Base-by-base conservation (phyloP, 1,140 invertebrate genomes). In the Lethocerus indicus region DNA sequence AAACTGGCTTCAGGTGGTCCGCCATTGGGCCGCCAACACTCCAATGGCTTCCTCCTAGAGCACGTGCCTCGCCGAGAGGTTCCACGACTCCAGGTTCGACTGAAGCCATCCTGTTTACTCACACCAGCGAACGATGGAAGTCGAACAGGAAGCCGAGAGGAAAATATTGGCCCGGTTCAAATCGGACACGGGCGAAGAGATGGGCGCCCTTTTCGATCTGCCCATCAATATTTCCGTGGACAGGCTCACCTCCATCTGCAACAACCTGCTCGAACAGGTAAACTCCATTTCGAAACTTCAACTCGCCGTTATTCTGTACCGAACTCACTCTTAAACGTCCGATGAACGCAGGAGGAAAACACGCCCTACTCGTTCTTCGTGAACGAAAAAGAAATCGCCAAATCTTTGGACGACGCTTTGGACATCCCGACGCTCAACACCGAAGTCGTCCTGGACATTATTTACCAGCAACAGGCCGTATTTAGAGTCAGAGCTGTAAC, bases 401-500 rank as follows among this genome's bases (percentile, higher is more conserved):
- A 76, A 7, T 77, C 70, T 27, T 66, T 98, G 18, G 66, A 79
- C 53, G 73, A 80, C 32, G 73, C 78, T 25, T 60, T 96, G 3
- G 73, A 80, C 53, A 55, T 68, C 48, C 66, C 75, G 51, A 71
- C 71, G 47, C 66, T 79, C 18, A 81, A 83, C 57, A 78, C 76
- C 23, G 89, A 94, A 72, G 75, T 81, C 65, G 75, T 90, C 26
- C 62, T 98, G 1, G 83, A 94, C 56, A 94, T 98, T 57, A 69
- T 96, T 41, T 98, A 94, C 68, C 89, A 96, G 60, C 89, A 93
- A 53, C 92, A 98, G 68, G 91, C 94, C n/a, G 74, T 95, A 23
- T 98, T 98, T 62, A 78, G 81, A 71, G 87, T 91, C 2, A 71
- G 79, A 54, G 76, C 86, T 25, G 81, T 89, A 14, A 87, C 86